Conservation (phyloP, 2,888 invertebrate species). For the Himalopsyche kuldschensis region DNA sequence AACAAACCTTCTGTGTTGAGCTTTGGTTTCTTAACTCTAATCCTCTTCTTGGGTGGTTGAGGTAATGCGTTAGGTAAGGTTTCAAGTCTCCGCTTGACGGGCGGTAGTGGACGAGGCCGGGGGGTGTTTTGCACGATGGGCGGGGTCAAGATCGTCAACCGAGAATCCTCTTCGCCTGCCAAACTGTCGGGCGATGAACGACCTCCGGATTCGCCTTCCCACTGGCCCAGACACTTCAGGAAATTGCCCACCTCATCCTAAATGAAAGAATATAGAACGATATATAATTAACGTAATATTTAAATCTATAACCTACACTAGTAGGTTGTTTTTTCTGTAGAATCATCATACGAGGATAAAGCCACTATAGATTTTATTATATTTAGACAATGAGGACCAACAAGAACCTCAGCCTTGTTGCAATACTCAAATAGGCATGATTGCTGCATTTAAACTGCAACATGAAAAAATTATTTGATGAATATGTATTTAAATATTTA, state of each 20-base stretch:
- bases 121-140: conserved; percentile 10
- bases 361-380: no score
- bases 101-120: background rate
- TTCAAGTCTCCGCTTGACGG: background rate
- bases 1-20: background rate
- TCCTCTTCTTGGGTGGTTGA: background rate
- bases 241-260: conserved; percentile 36
- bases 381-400: no score
- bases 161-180: conserved; percentile 6
- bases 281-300: background rate
- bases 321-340: no score
- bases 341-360: no score
- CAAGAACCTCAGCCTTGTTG: no score
- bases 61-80: conserved; percentile 5
- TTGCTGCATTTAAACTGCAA: no score
- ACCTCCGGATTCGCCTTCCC: conserved; percentile 49
- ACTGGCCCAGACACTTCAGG: conserved; percentile 43
- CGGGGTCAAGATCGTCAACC: background rate
- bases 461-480: no score
- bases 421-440: no score
- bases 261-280: conserved; percentile 1
- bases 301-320: no score
- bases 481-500: conserved; percentile 40
- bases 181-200: conserved; percentile 40
- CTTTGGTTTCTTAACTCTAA: background rate